Evolutionary conservation across 2,113 vertebrate species (phyloP), one percentile per base, ranked within the genome.

Genomic region (Stegastes partitus): DNA sequence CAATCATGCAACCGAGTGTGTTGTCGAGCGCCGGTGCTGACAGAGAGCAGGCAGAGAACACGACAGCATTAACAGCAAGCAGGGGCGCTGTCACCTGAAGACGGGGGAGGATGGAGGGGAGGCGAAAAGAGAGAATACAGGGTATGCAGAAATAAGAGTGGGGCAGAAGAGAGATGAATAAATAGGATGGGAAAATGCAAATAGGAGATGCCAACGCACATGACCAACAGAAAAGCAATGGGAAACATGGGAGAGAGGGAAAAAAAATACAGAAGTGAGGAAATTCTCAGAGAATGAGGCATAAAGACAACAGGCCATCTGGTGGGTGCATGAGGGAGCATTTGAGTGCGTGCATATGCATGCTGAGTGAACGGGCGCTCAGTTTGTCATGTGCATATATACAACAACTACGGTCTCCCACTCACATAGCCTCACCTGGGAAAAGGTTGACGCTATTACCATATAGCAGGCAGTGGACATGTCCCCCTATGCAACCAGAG

Each of bases 41-140:
- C 86, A 72, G 72, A 75, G 42, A 61, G 72, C 73, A 77, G 70
- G 81, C 67, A 78, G 64, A 58, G 62, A 85, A 89, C 84, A 82
- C 28, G 53, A 72, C 67, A 67, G 63, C 47, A 25, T 77, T 77
- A 84, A 81, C 57, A 65, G 54, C 67, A 65, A 80, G 68, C 71
- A 72, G 62, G 56, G 58, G 63, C 44, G 51, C 74, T 76, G 85
- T 81, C 85, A 85, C 71, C 74, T 75, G 58, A 68, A 83, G 53
- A 83, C 76, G 77, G 67, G 79, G 70, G 74, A 71, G 70, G 74
- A 71, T 54, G 57, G 84, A 63, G 51, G 9, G 21, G 42, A 62
- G 11, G 61, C 19, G 25, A 26, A 53, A 4, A 55, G 18, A 37
- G 15, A 65, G 63, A 5, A 57, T 19, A 72, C 34, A 22, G 42